Base-by-base conservation (phyloP, 2,888 invertebrate genomes). In the Drosophila kambysellisi region DNA sequence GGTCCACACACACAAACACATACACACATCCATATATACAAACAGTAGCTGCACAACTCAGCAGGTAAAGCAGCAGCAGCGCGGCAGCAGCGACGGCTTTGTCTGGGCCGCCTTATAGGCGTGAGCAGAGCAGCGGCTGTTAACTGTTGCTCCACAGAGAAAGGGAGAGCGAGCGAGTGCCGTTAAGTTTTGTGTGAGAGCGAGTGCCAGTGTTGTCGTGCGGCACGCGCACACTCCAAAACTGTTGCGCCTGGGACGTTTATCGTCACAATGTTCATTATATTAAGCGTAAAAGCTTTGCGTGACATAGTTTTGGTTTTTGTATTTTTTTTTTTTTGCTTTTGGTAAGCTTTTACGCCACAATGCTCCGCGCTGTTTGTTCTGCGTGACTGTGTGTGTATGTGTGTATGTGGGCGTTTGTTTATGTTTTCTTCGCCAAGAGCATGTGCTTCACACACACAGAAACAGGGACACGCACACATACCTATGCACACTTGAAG, bases 121-220 rank as follows among this genome's bases (percentile, higher is more conserved):
- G 82, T 39, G 71, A 60, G 75, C 65, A 39, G 29, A 69, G 74
- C 74, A 60, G 62, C 64, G 69, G 69, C 65, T 68, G 50, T 46
- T 82, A 87, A 87, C 89, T 87, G 86, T 88, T 86, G 86, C 86
- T 82, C 86, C 81, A 67, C 52, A 11, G 48, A 43, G 48, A 43
- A 32, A 58, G 20, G 53, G 57, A 54, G 66, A 64, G 66, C 25
- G 37, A 37, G 51, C 9, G 39, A 29, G 4, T 9, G 25, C 46
- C 25, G 8, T 15, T 15, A 46, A 11, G 25, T 46, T 46, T 46
- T 46, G 8, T 46, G 25, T 3, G 52, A 30, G 57, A 70, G 70
- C 51, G 25, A 56, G 2, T 7, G 30, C 39, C 84, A 84, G 89
- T 87, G 89, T 86, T 86, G 87, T 76, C 67, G 86, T 75, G 87